These are phyloP conservation scores for Cyphotilapia sp. DNA, from an alignment of 2,113 vertebrate genomes.

Conservation along the genomic window DNA sequence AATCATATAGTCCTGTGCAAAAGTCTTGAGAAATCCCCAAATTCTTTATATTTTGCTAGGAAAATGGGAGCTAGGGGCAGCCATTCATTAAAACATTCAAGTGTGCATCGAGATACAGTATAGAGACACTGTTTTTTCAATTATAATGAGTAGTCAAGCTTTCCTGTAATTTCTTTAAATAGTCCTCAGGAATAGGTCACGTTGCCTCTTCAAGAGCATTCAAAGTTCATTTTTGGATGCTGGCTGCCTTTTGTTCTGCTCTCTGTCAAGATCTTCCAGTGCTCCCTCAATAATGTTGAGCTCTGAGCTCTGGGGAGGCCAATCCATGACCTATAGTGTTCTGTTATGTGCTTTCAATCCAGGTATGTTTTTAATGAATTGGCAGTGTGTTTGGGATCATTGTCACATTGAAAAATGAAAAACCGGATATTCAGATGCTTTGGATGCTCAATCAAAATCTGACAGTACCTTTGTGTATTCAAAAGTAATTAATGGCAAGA, in stretches of 20 bases:
- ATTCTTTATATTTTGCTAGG: background rate
- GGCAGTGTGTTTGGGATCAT: background rate
- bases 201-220: background rate
- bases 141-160: background rate
- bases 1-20: background rate
- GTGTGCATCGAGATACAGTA: background rate
- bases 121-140: background rate
- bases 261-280: background rate
- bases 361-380: background rate
- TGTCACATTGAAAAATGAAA: background rate
- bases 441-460: background rate
- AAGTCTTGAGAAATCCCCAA: background rate
- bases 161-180: background rate
- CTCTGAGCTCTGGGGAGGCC: background rate
- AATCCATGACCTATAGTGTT: fast-evolving
- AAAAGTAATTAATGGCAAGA: background rate
- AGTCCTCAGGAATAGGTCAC: background rate
- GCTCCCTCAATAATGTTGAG: background rate
- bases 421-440: background rate
- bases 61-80: background rate
- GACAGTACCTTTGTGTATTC: background rate
- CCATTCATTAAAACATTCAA: background rate
- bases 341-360: background rate
- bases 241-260: background rate
- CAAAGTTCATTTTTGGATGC: background rate